phyloP scores from a whole-genome alignment of 2,888 invertebrate genomes.

The Ethmia dodecea region DNA sequence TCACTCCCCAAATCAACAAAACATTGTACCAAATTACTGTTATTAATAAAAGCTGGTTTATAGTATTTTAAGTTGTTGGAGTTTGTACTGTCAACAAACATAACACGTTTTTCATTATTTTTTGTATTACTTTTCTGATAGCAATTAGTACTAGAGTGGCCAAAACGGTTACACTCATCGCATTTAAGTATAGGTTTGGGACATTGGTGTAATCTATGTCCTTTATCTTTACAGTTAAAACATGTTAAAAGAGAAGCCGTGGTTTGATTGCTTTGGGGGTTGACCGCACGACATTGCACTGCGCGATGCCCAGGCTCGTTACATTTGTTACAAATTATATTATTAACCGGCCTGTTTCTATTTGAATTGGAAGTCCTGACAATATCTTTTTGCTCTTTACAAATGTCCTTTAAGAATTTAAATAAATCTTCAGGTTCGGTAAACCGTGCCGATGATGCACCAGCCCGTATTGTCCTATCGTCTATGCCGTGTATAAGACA shows the following conservation, averaged over 20 bases:
- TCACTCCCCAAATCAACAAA: constrained; percentile 7
- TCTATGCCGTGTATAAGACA: too few species aligned
- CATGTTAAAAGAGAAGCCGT: neutral
- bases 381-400: too few species aligned
- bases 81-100: constrained; percentile 4
- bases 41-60: constrained; percentile 6
- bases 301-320: constrained; percentile 3
- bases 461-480: constrained; percentile 7
- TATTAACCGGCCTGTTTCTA: neutral
- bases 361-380: neutral
- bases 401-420: constrained; percentile 14
- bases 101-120: constrained; percentile 2
- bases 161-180: constrained; percentile 3
- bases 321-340: constrained; percentile 1
- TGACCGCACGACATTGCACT: constrained; percentile 1
- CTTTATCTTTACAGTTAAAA: constrained; percentile 10
- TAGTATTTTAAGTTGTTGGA: constrained; percentile 3
- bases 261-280: neutral
- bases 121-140: neutral
- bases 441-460: constrained; percentile 13
- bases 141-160: constrained; percentile 2
- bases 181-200: constrained; percentile 6
- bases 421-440: constrained; percentile 14
- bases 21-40: constrained; percentile 1
- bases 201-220: constrained; percentile 1